Base-by-base conservation (phyloP, 2,888 invertebrate species). In the Rhagonycha lutea region DNA sequence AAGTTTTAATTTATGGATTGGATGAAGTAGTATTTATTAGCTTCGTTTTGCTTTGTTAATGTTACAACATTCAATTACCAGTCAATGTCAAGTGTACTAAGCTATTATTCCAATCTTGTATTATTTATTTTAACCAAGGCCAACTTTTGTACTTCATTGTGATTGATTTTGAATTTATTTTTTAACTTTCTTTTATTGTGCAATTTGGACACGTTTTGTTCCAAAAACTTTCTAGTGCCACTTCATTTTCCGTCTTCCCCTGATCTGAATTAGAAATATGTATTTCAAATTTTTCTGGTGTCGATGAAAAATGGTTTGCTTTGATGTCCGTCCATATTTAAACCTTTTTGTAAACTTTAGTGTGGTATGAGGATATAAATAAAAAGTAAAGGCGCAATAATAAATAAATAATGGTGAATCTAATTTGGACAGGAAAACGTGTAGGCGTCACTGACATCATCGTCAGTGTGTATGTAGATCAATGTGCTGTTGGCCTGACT, bases 401-500 rank as follows among this genome's bases (percentile, higher is more conserved):
- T 47, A 47, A 65, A 65, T 18, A 65, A n/a, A 65, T 65, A 65
- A 65, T 65, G 63, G 62, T 29, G 70, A 72, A 70, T 72, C 72
- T 70, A 73, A 68, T 69, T 76, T 76, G 70, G 76, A 73, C 70
- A 29, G 71, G 24, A 18, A 71, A 67, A 79, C 70, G 76, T 83
- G 84, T 84, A 81, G 84, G 83, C 83, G 83, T 84, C 84, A 83
- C 85, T 84, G 85, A 84, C 84, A 84, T 84, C 83, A 84, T 79
- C 83, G 85, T 73, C 77, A 80, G 68, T 80, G 78, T 79, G 79
- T 80, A 80, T 80, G 78, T 80, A 79, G 80, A 79, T 80, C 80
- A 80, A 79, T 80, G 80, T 80, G 80, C 73, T 80, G 80, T 79
- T 80, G 80, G 78, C 80, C 80, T 80, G 77, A 67, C 73, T 72